phyloP scores from a whole-genome alignment of 2,113 vertebrate genomes.

The Rhagologus leucostigma region DNA sequence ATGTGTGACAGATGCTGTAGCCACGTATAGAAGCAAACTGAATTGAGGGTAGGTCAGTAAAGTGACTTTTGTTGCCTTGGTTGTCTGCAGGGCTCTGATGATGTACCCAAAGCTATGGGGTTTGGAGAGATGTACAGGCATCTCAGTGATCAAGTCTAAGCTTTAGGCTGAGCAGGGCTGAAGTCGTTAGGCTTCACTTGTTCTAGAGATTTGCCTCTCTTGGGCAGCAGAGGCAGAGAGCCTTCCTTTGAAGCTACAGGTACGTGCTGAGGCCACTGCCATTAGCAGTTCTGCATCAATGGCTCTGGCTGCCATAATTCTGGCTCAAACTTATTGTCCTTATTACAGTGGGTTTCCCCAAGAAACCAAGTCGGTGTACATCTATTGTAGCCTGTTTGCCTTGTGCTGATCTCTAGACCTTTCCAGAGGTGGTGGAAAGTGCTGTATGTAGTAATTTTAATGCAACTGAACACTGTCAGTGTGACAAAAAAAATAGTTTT shows the following conservation, averaged over 20 bases:
- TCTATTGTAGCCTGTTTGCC: background rate
- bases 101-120: background rate
- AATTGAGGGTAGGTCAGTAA: background rate
- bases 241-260: background rate
- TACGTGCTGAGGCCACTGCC: background rate
- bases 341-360: background rate
- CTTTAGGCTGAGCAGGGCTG: background rate
- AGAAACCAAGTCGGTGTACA: background rate
- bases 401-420: background rate
- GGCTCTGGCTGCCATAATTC: background rate
- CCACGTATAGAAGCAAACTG: background rate
- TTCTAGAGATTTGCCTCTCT: background rate
- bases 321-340: background rate
- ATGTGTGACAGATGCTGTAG: background rate
- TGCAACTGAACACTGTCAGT: background rate
- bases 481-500: background rate
- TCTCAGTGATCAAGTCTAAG: background rate
- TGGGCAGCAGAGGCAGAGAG: background rate
- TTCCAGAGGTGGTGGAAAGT: background rate
- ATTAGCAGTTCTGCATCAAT: background rate
- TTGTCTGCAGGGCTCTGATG: background rate
- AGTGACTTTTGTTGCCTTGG: background rate
- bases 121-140: background rate
- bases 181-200: background rate
- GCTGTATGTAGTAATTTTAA: background rate